Conservation (phyloP, 2,888 invertebrate species). For the Oithona nana region DNA sequence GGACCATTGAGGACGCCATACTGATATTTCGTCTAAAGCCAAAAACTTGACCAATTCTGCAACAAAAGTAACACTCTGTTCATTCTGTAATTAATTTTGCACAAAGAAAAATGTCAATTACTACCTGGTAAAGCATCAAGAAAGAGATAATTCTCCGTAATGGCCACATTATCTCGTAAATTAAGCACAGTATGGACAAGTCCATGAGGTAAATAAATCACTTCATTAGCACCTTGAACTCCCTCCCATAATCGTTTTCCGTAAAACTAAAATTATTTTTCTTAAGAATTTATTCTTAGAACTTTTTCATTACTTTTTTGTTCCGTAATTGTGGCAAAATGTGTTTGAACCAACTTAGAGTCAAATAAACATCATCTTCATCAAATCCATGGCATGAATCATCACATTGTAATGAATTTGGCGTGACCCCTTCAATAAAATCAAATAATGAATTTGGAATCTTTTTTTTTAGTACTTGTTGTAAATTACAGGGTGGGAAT, state of each 20-base stretch:
- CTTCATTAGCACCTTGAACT: background rate
- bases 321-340: slow-evolving; percentile 2
- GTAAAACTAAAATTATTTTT: background rate
- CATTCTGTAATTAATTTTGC: background rate
- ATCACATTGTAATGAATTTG: background rate
- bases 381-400: background rate
- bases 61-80: background rate
- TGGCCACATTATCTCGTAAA: slow-evolving; percentile 1
- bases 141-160: slow-evolving; percentile 9
- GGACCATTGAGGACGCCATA: background rate
- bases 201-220: background rate
- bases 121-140: slow-evolving; percentile 4
- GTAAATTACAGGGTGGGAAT: background rate
- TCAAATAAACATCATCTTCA: background rate
- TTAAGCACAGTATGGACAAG: slow-evolving; percentile 1
- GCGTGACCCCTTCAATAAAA: too few relatives aligned
- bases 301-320: background rate
- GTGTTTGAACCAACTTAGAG: background rate
- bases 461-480: background rate
- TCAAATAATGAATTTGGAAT: background rate
- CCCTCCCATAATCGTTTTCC: background rate
- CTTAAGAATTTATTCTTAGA: too few relatives aligned
- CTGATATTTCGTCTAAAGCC: background rate
- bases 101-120: background rate
- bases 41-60: background rate